Percentiles rank a stretch among this genome's conserved stretches.
Evolutionary conservation across 2,113 vertebrate species (phyloP).

Genomic region (Hyla sarda): DNA sequence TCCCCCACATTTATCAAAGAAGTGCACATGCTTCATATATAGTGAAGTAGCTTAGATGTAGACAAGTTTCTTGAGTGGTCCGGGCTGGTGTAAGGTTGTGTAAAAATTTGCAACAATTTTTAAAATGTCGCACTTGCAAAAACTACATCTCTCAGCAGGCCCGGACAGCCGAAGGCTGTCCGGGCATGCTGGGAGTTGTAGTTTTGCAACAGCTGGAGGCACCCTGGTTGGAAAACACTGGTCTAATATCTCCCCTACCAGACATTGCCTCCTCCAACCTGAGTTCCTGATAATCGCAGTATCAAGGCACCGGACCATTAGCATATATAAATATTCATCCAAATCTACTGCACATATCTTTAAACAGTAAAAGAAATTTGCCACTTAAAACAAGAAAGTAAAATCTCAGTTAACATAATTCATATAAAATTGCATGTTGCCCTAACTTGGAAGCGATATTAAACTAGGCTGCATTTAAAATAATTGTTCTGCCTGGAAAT

Average conservation of each 20-base stretch:
- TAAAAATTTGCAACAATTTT: no score
- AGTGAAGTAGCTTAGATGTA: no score
- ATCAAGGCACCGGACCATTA: not conserved
- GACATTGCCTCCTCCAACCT: not conserved
- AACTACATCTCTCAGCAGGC: no score
- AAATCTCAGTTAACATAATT: not conserved
- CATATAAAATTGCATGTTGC: not conserved
- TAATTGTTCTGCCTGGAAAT: constrained; percentile 10
- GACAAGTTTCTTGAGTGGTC: no score
- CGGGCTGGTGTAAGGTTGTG: no score
- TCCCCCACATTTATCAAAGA: no score
- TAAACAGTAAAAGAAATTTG: not conserved
- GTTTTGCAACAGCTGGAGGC: no score
- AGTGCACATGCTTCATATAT: no score
- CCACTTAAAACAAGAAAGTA: not conserved
- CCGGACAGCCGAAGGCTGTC: no score
- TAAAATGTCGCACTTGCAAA: no score
- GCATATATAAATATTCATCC: constrained; percentile 8
- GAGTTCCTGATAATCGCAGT: not conserved
- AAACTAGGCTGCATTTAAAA: constrained; percentile 1
- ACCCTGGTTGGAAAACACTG: no score
- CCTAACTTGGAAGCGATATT: not conserved
- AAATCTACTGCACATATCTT: not conserved
- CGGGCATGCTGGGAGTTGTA: no score
- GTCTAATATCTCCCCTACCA: not conserved